Evolutionary conservation across 2,797 vertebrate genomes (phyloP).

Genomic region (Rallus crepitans): DNA sequence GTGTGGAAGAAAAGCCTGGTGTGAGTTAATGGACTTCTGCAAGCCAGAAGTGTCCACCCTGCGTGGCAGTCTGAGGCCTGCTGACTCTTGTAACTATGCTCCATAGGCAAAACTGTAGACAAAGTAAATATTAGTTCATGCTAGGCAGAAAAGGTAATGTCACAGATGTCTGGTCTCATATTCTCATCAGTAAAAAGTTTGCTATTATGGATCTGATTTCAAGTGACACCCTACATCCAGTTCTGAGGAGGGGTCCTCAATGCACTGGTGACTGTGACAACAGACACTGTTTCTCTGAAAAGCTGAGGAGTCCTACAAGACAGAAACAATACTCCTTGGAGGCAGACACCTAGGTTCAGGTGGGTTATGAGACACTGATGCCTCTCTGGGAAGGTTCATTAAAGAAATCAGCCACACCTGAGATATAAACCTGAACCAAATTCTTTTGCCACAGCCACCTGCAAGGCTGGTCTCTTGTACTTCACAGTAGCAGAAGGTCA

Average conservation of each 20-base stretch:
- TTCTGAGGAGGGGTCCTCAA: neutral
- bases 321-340: neutral
- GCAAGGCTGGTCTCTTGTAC: neutral
- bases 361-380: neutral
- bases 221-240: neutral
- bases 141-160: neutral
- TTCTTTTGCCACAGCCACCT: neutral
- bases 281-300: neutral
- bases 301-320: neutral
- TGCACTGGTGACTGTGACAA: neutral
- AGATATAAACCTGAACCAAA: neutral
- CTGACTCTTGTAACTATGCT: neutral
- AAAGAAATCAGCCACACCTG: neutral
- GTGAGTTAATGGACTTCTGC: slow-evolving; percentile 30
- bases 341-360: neutral
- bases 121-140: neutral
- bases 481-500: neutral
- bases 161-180: neutral
- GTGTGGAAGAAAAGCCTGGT: slow-evolving; percentile 18
- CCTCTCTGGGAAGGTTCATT: neutral
- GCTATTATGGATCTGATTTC: neutral
- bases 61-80: neutral
- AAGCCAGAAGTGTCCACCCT: neutral
- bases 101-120: neutral
- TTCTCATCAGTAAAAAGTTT: neutral